A percentile compares a stretch with the other conserved stretches of the same genome.
phyloP scores from a whole-genome alignment of 2,113 vertebrate species.

The Notothenia coriiceps region DNA sequence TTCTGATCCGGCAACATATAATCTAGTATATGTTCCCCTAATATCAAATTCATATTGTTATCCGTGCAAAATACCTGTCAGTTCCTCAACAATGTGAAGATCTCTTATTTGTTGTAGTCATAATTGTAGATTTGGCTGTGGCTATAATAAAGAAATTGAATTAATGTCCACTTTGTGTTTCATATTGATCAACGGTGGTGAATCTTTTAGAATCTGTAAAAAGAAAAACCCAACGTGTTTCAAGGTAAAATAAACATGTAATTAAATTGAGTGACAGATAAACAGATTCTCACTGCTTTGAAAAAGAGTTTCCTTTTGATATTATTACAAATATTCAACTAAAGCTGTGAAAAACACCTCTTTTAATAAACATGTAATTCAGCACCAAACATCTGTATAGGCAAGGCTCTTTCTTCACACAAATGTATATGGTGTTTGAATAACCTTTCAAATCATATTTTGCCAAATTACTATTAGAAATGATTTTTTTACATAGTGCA shows the following conservation, averaged over 20 bases:
- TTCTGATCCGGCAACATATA: too few relatives aligned
- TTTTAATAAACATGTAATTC: neutral
- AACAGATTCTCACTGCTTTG: neutral
- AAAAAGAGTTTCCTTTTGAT: neutral
- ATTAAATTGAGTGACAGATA: neutral
- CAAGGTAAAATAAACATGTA: neutral
- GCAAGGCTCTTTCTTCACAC: neutral
- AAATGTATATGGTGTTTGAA: neutral
- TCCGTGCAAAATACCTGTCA: neutral
- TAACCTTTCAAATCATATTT: neutral
- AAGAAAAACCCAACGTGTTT: neutral
- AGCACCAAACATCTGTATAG: neutral
- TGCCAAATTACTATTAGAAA: neutral
- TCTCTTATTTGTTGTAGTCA: neutral
- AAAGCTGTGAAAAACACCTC: neutral
- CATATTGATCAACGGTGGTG: neutral
- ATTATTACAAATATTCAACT: neutral
- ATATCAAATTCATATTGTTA: neutral
- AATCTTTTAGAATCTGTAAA: neutral
- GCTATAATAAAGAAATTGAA: neutral
- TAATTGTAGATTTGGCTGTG: neutral
- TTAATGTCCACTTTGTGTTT: neutral
- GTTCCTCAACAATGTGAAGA: neutral
- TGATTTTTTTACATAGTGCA: neutral
- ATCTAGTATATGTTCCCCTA: too few relatives aligned